Conservation (phyloP, 2,797 vertebrate species). For the Poliocrania exsul region DNA sequence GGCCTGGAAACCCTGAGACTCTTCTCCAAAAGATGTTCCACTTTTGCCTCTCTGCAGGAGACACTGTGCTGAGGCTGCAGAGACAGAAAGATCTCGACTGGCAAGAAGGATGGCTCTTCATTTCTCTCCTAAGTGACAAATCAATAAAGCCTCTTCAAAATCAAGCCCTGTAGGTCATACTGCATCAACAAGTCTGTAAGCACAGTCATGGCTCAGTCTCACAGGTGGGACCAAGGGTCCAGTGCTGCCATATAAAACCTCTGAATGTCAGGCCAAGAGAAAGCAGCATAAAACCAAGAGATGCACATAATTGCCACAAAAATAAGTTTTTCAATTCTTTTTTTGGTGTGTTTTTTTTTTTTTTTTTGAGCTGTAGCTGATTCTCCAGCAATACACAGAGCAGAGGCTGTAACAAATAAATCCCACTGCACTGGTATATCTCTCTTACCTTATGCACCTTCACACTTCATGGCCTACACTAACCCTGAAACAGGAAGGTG, state of each 20-base stretch:
- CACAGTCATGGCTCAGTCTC: neutral
- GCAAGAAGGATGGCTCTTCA: neutral
- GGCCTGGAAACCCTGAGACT: neutral
- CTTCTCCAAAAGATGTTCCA: neutral
- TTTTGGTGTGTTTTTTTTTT: neutral
- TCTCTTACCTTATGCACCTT: neutral
- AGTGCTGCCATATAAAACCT: accelerated
- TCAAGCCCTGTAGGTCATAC: neutral
- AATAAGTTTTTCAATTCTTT: neutral
- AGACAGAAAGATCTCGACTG: neutral
- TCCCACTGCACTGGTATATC: neutral
- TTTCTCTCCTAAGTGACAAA: neutral
- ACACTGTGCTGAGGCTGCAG: neutral
- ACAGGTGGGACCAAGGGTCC: accelerated
- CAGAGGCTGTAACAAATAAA: neutral
- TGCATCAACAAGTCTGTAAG: neutral
- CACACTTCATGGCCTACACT: neutral
- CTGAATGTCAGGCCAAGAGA: accelerated
- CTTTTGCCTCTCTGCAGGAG: neutral
- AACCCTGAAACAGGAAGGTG: neutral
- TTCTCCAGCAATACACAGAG: neutral
- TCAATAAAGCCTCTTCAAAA: neutral
- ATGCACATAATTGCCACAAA: accelerated
- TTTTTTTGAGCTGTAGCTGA: neutral
- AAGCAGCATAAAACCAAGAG: neutral